Conservation (phyloP, 2,797 vertebrate species). For the Discoglossus pictus region DNA sequence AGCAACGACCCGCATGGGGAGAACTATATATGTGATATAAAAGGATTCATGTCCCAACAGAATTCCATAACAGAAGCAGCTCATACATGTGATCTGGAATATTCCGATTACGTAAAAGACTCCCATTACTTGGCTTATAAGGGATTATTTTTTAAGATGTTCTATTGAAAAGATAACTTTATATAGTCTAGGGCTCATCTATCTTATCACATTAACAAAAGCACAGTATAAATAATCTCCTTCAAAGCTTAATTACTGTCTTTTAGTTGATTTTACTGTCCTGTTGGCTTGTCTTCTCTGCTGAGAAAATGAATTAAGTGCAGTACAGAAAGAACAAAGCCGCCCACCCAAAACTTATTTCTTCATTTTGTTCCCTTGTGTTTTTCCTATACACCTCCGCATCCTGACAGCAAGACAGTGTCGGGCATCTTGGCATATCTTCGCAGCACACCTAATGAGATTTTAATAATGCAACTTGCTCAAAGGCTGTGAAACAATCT, state of each 20-base stretch:
- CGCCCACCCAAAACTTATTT: background rate
- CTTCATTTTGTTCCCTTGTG: constrained; percentile 25
- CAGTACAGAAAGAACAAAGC: constrained; percentile 45
- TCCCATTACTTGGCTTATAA: too few species aligned
- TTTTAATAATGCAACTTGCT: constrained; percentile 48
- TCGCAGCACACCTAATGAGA: constrained; percentile 47
- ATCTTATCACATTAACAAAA: constrained; percentile 11
- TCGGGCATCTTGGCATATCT: constrained; percentile 4
- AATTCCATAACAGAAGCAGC: too few species aligned
- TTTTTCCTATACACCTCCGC: constrained; percentile 20
- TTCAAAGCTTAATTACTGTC: constrained; percentile 29
- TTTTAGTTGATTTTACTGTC: constrained; percentile 38
- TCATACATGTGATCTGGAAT: too few species aligned
- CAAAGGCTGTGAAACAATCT: constrained; percentile 50
- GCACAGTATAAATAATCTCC: constrained; percentile 12
- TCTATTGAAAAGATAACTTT: too few species aligned
- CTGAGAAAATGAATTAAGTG: constrained; percentile 45
- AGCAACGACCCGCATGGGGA: too few species aligned
- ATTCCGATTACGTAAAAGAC: too few species aligned
- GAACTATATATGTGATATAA: too few species aligned
- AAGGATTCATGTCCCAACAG: too few species aligned
- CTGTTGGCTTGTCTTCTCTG: constrained; percentile 33
- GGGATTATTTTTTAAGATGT: too few species aligned
- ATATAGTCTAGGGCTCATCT: background rate
- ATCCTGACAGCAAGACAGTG: constrained; percentile 15